A percentile compares a stretch with the other conserved stretches of the same genome.
These are phyloP conservation scores for Lathronympha strigana DNA, from an alignment of 2,888 invertebrate species.

Conservation along the genomic window DNA sequence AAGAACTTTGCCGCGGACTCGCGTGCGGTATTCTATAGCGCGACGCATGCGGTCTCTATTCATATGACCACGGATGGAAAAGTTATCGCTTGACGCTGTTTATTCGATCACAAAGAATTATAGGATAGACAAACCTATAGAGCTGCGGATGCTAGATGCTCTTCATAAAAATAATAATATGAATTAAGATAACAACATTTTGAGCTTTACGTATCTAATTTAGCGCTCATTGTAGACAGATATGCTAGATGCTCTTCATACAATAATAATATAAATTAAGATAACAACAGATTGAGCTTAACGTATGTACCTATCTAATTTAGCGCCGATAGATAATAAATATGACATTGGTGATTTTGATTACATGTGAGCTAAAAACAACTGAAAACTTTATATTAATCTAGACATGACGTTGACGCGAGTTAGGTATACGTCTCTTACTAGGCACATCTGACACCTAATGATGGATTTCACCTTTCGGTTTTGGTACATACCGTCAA, in stretches of 20 bases:
- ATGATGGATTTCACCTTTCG: no score
- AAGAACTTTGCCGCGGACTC: slow-evolving; percentile 78
- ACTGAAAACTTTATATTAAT: no score
- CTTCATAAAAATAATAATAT: background rate
- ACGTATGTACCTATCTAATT: no score
- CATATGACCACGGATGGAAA: slow-evolving; percentile 63
- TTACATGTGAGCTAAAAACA: no score
- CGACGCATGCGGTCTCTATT: slow-evolving; percentile 64
- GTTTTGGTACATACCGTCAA: no score
- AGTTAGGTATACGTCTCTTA: no score
- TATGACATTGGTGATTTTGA: no score
- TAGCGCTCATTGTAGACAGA: no score
- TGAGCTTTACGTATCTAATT: background rate
- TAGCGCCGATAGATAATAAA: no score
- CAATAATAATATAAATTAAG: background rate
- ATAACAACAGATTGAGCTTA: background rate
- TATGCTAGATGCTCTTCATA: background rate
- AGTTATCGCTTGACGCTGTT: slow-evolving; percentile 62
- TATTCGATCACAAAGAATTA: slow-evolving; percentile 55
- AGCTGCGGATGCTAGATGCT: background rate
- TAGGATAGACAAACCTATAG: slow-evolving; percentile 32
- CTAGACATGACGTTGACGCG: no score
- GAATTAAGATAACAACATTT: background rate
- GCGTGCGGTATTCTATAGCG: slow-evolving; percentile 63
- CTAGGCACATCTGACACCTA: no score